Evolutionary conservation across 2,888 invertebrate genomes (phyloP).

Genomic region (Hemithea aestivaria): DNA sequence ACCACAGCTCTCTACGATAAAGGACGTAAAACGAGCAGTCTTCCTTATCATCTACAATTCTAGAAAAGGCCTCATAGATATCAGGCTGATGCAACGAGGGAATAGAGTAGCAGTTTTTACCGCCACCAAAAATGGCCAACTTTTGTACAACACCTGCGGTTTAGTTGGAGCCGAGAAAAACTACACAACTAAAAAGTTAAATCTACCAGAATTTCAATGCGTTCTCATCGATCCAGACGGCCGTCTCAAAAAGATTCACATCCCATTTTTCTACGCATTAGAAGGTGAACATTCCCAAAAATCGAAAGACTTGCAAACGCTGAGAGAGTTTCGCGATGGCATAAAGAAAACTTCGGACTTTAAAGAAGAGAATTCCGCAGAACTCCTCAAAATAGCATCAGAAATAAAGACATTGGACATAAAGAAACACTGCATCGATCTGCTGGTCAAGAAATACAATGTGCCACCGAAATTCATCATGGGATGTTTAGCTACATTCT

Average conservation of each 20-base stretch:
- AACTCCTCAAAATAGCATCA: constrained; percentile 76
- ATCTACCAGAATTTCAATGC: constrained; percentile 83
- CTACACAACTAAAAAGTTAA: constrained; percentile 75
- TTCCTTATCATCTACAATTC: constrained; percentile 97
- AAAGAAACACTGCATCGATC: constrained; percentile 84
- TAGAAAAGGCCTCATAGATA: constrained; percentile 93
- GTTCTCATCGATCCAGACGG: constrained; percentile 91
- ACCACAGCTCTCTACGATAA: constrained; percentile 59
- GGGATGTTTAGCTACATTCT: constrained; percentile 69
- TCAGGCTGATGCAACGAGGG: constrained; percentile 94
- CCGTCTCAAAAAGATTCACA: constrained; percentile 87
- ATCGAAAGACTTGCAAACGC: constrained; percentile 91
- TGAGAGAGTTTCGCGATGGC: constrained; percentile 85
- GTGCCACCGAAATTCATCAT: constrained; percentile 81
- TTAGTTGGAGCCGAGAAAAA: constrained; percentile 84
- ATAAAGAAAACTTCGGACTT: constrained; percentile 79
- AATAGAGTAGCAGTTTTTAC: constrained; percentile 94
- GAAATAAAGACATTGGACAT: constrained; percentile 86
- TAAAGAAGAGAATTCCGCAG: constrained; percentile 68
- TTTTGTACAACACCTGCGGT: constrained; percentile 89
- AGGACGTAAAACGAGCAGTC: constrained; percentile 81
- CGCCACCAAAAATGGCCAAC: constrained; percentile 89
- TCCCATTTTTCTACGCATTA: constrained; percentile 95
- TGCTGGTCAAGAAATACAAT: constrained; percentile 82
- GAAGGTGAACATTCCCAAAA: constrained; percentile 92